Percentiles rank a stretch among this genome's conserved stretches.
Conservation (phyloP, 2,797 vertebrate genomes). For the Oreortyx pictus region DNA sequence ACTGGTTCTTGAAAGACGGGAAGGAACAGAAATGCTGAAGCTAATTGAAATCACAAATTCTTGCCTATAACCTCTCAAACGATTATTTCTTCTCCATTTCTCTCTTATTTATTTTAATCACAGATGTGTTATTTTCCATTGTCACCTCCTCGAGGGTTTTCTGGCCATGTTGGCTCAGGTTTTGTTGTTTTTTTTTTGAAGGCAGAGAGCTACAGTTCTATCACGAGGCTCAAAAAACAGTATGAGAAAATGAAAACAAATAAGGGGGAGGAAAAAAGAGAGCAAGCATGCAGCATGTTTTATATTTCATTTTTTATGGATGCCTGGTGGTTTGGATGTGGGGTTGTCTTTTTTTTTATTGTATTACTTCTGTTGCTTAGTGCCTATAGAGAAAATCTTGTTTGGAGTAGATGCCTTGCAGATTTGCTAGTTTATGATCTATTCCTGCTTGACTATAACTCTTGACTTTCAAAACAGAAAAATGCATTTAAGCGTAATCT, state of each 20-base stretch:
- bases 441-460: conserved; percentile 47
- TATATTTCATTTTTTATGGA: conserved; percentile 64
- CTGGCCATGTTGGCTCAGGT: conserved; percentile 4
- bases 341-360: conserved; percentile 46
- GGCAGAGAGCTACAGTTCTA: conserved; percentile 35
- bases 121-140: conserved; percentile 40
- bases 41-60: conserved; percentile 66
- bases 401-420: conserved; percentile 30
- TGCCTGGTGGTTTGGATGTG: conserved; percentile 60
- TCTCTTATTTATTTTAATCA: conserved; percentile 65
- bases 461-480: conserved; percentile 41
- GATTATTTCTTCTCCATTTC: conserved; percentile 56
- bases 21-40: conserved; percentile 54
- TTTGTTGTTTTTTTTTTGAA: conserved; percentile 14
- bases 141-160: conserved; percentile 40
- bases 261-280: background rate
- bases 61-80: conserved; percentile 60
- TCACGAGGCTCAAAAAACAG: conserved; percentile 46
- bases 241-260: conserved; percentile 61
- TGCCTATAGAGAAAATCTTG: conserved; percentile 56
- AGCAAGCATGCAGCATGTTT: background rate
- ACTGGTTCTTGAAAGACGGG: conserved; percentile 64
- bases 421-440: conserved; percentile 55
- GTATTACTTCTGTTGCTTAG: conserved; percentile 43
- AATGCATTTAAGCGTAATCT: conserved; percentile 62